Percentiles rank a stretch among this genome's conserved stretches.
Conservation (phyloP, 2,113 vertebrate genomes). For the Pedetes capensis region DNA sequence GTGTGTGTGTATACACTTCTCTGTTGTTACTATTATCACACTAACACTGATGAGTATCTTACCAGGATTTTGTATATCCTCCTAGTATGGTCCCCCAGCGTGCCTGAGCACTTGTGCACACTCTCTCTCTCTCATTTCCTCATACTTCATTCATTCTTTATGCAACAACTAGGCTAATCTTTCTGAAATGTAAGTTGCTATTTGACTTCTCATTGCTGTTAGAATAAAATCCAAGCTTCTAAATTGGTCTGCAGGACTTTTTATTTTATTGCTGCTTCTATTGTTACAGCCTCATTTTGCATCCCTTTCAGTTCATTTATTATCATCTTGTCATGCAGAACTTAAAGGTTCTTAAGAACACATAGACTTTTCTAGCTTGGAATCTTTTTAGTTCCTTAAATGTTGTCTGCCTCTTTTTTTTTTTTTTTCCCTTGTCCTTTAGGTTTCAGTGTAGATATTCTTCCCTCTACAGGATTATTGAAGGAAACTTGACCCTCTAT, state of each 20-base stretch:
- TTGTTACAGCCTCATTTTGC: neutral
- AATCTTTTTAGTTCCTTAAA: neutral
- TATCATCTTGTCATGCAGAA: neutral
- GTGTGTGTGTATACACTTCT: neutral
- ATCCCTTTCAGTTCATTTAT: neutral
- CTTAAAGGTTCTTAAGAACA: neutral
- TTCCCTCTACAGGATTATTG: neutral
- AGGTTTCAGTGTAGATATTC: neutral
- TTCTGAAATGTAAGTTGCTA: neutral
- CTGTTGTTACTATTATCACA: neutral
- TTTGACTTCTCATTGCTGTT: constrained; percentile 13
- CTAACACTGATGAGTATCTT: neutral
- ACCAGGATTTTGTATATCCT: neutral
- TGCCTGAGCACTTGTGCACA: too few relatives aligned
- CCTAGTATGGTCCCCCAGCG: neutral
- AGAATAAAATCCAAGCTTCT: neutral
- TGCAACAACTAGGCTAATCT: neutral
- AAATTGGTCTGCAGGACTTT: neutral
- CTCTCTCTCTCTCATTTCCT: neutral
- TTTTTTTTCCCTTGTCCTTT: neutral
- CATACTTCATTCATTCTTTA: neutral
- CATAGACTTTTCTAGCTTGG: neutral
- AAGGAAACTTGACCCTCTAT: neutral
- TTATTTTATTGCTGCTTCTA: neutral
- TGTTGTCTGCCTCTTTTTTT: neutral